Conservation (phyloP, 2,888 invertebrate genomes). For the Tenthredo amoena region DNA sequence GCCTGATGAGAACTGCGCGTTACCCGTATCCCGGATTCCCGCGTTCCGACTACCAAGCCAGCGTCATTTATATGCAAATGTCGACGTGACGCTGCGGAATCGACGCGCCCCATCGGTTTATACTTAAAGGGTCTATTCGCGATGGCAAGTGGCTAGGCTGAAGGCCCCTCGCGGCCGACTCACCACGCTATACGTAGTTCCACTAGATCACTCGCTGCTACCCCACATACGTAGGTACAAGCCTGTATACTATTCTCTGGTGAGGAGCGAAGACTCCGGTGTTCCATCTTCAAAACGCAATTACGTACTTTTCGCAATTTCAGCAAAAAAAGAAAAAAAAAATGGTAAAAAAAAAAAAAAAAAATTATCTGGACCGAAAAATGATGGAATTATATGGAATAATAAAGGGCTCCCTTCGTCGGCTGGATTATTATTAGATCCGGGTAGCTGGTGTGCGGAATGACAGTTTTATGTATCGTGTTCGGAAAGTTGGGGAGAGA, state of each 20-base stretch:
- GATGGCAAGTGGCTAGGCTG: conserved; percentile 16
- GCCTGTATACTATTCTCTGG: not conserved
- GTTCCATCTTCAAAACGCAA: not conserved
- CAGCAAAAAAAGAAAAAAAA: not conserved
- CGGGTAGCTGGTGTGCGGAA: not conserved
- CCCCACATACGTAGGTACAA: not conserved
- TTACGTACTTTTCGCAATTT: not conserved
- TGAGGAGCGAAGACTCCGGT: not conserved
- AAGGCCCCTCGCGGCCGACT: conserved; percentile 23
- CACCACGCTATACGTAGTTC: conserved; percentile 22
- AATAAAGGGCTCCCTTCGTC: not conserved
- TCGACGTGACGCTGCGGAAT: conserved; percentile 47
- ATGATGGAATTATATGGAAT: not conserved
- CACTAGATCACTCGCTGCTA: conserved; percentile 36
- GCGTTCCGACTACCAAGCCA: conserved; percentile 4
- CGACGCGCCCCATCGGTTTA: conserved; percentile 46
- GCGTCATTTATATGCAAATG: conserved; percentile 61
- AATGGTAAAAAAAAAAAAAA: not conserved
- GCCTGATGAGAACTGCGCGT: conserved; percentile 4
- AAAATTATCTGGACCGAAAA: not conserved
- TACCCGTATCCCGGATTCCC: conserved; percentile 15
- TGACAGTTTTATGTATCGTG: not conserved
- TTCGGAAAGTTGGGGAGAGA: not conserved
- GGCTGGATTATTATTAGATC: not conserved
- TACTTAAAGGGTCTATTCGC: conserved; percentile 41